Base-by-base conservation (phyloP, 2,888 invertebrate species). In the Litoditis marina region DNA sequence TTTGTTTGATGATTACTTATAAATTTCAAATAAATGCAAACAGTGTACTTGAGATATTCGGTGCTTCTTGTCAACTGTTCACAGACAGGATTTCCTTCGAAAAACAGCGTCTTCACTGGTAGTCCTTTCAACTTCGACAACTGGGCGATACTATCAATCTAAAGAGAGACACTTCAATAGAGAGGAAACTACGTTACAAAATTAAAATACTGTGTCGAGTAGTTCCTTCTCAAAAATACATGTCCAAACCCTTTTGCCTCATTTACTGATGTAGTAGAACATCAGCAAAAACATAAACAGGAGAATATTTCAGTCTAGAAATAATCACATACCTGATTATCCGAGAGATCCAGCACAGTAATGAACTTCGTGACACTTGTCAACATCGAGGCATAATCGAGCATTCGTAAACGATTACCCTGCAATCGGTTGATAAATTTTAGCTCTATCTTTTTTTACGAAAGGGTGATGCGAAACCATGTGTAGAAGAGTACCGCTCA, bases 11-110 rank as follows among this genome's bases (percentile, higher is more conserved):
- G n/a, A 59, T 16, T 50, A 59, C 34, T 16, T 50, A 25, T 36
- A 60, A 59, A 55, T 16, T 27, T 16, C 16, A 39, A 58, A 27
- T 34, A 42, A 61, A 44, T 8, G 27, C 19, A 61, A 60, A 50
- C 22, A 50, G n/a, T 28, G 36, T 39, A 70, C 73, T 68, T 73
- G 66, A 70, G 60, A 50, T 71, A 71, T 49, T 62, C 57, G 19
- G 68, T 39, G 39, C 63, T 65, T 31, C 59, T 51, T 25, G 69
- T 61, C 65, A 73, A 68, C n/a, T 54, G 30, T 36, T 74, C 70
- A 53, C 64, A 63, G 22, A 79, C 28, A 28, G 78, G 78, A 55
- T 80, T 80, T 68, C 78, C 78, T 65, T 81, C 81, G 52, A 80
- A 69, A 58, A 72, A 74, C 2, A 81, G 52, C 16, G 63, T 71